Evolutionary conservation across 2,797 vertebrate genomes (phyloP).

Genomic region (Tarsius wallacei): DNA sequence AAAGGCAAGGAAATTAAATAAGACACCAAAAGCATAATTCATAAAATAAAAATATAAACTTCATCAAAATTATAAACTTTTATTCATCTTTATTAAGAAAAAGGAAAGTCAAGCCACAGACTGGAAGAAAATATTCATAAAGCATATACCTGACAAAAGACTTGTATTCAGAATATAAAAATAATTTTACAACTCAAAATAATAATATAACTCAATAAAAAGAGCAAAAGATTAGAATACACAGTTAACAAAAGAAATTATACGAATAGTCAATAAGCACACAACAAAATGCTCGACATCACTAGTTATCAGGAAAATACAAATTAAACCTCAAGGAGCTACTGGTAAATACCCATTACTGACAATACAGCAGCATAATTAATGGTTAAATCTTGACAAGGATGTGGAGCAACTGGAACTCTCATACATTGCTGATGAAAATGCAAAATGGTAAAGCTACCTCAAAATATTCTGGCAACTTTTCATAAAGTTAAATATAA

Average conservation of each 20-base stretch:
- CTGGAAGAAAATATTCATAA: neutral
- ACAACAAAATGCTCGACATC: neutral
- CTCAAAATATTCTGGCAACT: neutral
- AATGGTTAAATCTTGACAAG: neutral
- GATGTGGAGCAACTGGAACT: neutral
- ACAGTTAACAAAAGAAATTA: slow-evolving; percentile 3
- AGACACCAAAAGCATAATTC: neutral
- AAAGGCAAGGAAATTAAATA: neutral
- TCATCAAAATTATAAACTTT: neutral
- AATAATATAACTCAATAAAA: neutral
- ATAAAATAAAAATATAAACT: neutral
- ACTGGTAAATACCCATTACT: neutral
- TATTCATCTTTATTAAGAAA: neutral
- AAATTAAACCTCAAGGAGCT: neutral
- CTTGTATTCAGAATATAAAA: neutral
- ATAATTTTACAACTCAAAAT: neutral
- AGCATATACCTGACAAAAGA: neutral
- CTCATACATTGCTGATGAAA: neutral
- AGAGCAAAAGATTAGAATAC: neutral
- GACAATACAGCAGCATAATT: neutral
- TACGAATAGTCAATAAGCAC: neutral
- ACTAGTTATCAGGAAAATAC: neutral
- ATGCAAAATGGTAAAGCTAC: neutral
- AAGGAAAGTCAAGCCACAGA: neutral
- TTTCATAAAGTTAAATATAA: neutral